Evolutionary conservation across 53 echinoderm and acorn worm species (phyloP), one percentile per base, ranked within the genome.

Genomic region (Paracentrotus lividus): DNA sequence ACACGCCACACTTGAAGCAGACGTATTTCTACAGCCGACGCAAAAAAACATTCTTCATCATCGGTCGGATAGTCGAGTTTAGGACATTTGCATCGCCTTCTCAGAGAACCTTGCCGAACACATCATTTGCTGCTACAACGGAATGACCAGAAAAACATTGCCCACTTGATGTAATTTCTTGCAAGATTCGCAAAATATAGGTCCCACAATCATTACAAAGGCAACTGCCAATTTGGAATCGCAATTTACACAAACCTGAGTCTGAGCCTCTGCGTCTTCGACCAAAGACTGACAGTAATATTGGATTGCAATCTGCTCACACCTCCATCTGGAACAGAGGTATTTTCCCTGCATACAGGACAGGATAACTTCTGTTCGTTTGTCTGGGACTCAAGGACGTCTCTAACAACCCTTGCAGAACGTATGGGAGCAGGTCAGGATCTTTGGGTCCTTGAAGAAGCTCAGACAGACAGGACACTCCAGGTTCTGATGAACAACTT

Each of bases 371-470:
- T 55, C 18, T 55, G 9, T 55, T 55, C 13, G 55, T 55, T 20
- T 20, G 55, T 14, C 2, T 12, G 55, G 16, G 55, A 55, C 55
- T 55, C 55, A 12, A 55, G 55, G n/a, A n/a, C n/a, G 20, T 32
- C 34, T 87, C 87, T 27, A 87, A 57, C 87, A 87, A 14, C 38
- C 87, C 58, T 44, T 54, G 58, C 87, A 87, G 87, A 87, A 87
- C 33, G 87, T 56, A 40, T 87, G 87, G 40, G 57, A 87, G 87
- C 87, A 87, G 23, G 57, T 18, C 57, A 87, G 26, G 16, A 58
- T 56, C 57, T 56, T 55, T 0, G 56, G 87, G 34, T 87, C 87
- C 34, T 4, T 87, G 31, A 87, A 56, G 36, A 87, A 56, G 57
- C 55, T 8, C 14, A 87, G 57, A 23, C 87, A 87, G 54, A 87